These are phyloP conservation scores for Orestias chungarensis DNA, from an alignment of 2,797 vertebrate genomes.

Conservation along the genomic window DNA sequence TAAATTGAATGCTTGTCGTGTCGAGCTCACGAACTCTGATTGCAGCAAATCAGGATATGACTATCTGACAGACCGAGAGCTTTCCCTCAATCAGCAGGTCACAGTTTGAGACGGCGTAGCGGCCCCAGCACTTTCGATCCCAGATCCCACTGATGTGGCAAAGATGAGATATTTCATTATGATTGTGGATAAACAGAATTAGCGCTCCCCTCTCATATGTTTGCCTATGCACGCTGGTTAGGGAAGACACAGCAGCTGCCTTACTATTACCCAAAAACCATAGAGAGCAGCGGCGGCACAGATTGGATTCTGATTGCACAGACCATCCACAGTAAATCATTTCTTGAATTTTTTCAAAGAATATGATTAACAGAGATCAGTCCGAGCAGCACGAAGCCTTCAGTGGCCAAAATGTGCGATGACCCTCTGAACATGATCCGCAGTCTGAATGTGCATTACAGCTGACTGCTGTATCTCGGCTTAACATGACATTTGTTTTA, in stretches of 20 bases:
- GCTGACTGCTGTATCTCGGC: neutral
- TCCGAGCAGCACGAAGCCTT: conserved; percentile 4
- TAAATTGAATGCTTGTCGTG: conserved; percentile 49
- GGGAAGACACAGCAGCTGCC: conserved; percentile 43
- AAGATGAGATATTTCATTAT: conserved; percentile 72
- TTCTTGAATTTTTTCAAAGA: conserved; percentile 36
- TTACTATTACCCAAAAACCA: conserved; percentile 54
- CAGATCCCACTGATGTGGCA: conserved; percentile 56
- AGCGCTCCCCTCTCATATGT: conserved; percentile 38
- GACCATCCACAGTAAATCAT: conserved; percentile 37
- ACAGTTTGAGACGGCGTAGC: conserved; percentile 40
- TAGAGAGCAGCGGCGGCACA: conserved; percentile 39
- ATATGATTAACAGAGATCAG: conserved; percentile 33
- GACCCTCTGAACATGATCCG: neutral
- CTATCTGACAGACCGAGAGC: conserved; percentile 38
- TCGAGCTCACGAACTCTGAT: conserved; percentile 36
- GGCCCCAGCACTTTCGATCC: conserved; percentile 53
- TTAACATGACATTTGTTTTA: conserved; percentile 15
- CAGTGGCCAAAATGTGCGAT: neutral
- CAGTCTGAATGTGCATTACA: conserved; percentile 6
- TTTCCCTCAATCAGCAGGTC: conserved; percentile 54
- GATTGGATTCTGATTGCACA: conserved; percentile 52
- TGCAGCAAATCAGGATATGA: conserved; percentile 40
- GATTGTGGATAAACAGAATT: conserved; percentile 63
- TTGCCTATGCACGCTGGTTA: conserved; percentile 24